Base-by-base conservation (phyloP, 2,113 vertebrate genomes). In the Ranitomeya variabilis region DNA sequence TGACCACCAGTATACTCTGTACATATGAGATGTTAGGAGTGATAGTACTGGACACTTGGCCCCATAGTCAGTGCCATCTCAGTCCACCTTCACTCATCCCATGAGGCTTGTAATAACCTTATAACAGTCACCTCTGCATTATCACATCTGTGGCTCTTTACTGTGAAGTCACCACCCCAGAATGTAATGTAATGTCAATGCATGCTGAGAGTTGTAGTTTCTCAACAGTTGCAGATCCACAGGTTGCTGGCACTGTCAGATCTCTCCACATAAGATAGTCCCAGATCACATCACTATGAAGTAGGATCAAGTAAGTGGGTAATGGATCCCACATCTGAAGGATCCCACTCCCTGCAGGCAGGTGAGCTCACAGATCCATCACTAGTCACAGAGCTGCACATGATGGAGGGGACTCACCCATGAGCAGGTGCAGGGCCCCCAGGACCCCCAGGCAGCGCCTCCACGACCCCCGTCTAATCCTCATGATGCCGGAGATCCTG, bases 341-440 rank as follows among this genome's bases (percentile, higher is more conserved):
- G 66, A 13, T 57, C 55, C 8, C 55, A 11, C 9, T 57, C 8
- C 55, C 55, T 57, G 55, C 55, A 13, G 55, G 8, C 55, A 57
- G 55, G 55, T 57, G 55, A 57, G 55, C 8, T 57, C 1, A 1
- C 0, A 9, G 55, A 13, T 13, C 12, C 55, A 9, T 57, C 37
- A 45, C 37, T 45, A 45, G 37, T 45, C 37, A 3, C 37, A 45
- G 37, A 3, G 37, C 37, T 45, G 37, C 37, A 45, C 37, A 45
- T 45, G 37, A 45, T 45, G 37, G 37, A 45, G 37, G 37, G 37
- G 31, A 88, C 87, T 88, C 21, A 88, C 87, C 51, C 6, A 83
- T 74, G 45, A 88, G 21, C 31, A 69, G 31, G 69, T 76, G 80
- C 57, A 83, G 62, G 7, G 57, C 37, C 18, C 87, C 80, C 67